A percentile compares a stretch with the other conserved stretches of the same genome.
These are phyloP conservation scores for Mastigias papua DNA, from an alignment of 30 jellyfish, hydroid and myxozoan genomes.

Conservation along the genomic window DNA sequence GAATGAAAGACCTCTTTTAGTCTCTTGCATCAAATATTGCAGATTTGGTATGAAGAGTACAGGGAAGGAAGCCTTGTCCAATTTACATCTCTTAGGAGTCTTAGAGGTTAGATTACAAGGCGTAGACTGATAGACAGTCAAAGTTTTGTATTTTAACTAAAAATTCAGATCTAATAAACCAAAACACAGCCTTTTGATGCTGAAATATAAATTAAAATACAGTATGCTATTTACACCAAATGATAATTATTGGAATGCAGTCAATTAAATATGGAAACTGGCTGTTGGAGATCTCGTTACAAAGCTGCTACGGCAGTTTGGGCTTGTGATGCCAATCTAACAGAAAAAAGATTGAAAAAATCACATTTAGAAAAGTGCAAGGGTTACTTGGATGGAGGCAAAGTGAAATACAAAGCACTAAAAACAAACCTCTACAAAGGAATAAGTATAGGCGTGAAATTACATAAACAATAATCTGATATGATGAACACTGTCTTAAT, in stretches of 20 bases:
- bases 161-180: background rate
- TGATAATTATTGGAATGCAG: background rate
- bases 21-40: background rate
- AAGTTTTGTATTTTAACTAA: background rate
- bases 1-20: too few species aligned
- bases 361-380: background rate
- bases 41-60: background rate
- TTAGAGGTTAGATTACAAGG: background rate
- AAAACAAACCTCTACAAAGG: too few species aligned
- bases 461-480: too few species aligned
- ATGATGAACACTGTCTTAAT: too few species aligned
- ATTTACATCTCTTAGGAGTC: background rate
- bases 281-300: constrained; percentile 43
- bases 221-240: background rate
- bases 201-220: background rate
- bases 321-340: constrained; percentile 73
- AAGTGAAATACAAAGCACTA: too few species aligned
- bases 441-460: too few species aligned
- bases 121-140: background rate
- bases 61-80: background rate
- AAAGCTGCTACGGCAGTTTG: constrained; percentile 76
- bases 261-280: constrained; percentile 31
- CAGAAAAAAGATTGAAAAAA: background rate
- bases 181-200: background rate
- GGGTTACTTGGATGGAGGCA: too few species aligned